A percentile compares a stretch with the other conserved stretches of the same genome.
Evolutionary conservation across 2,113 vertebrate genomes (phyloP).

Genomic region (Atherinomorus stipes): DNA sequence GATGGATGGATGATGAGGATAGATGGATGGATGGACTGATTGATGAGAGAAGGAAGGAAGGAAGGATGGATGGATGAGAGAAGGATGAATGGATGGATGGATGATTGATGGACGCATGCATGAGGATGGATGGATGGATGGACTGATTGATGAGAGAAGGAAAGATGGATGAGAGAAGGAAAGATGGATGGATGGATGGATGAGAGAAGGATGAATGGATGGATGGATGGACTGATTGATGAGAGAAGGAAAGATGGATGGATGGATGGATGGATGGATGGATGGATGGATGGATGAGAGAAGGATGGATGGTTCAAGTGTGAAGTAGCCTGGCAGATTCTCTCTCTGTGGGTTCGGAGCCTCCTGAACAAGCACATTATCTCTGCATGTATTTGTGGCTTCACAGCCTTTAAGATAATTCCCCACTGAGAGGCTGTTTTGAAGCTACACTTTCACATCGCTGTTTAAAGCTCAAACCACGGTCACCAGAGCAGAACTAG

Average conservation of each 20-base stretch:
- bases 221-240: not conserved
- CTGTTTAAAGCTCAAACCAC: constrained; percentile 51
- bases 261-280: not conserved
- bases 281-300: not conserved
- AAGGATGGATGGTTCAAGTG: too few species aligned
- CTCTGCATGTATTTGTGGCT: not conserved
- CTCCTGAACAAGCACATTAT: not conserved
- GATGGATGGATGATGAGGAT: too few species aligned
- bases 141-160: too few species aligned
- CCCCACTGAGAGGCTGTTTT: constrained; percentile 25
- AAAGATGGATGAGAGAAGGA: too few species aligned
- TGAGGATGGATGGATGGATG: too few species aligned
- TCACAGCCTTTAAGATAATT: constrained; percentile 18
- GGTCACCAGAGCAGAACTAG: constrained; percentile 26
- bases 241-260: too few species aligned
- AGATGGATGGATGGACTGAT: too few species aligned
- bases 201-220: not conserved
- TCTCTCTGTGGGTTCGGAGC: not conserved
- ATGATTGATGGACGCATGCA: too few species aligned
- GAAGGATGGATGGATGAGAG: too few species aligned
- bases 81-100: too few species aligned
- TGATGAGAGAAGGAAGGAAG: too few species aligned
- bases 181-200: too few species aligned
- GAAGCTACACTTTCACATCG: constrained; percentile 49
- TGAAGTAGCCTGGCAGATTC: not conserved